Conservation (phyloP, 2,888 invertebrate genomes). For the Sinhomidia bicolor region DNA sequence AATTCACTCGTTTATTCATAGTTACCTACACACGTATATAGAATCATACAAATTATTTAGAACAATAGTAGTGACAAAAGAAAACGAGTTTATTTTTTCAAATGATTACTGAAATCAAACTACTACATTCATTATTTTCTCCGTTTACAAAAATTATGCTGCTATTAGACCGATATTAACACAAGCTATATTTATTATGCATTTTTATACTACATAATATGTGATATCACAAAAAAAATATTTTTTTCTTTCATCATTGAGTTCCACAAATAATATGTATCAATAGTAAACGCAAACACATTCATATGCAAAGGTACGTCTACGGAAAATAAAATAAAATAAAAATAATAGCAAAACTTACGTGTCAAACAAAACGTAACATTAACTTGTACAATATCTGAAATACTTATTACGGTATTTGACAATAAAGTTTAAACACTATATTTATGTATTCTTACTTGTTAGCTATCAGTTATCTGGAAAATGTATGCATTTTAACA, state of each 20-base stretch:
- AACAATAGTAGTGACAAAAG: no score
- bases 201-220: no score
- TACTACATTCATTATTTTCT: no score
- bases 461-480: not conserved
- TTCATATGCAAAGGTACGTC: not conserved
- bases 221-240: slow-evolving; percentile 23
- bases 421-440: not conserved
- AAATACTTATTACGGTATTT: slow-evolving; percentile 59
- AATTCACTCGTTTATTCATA: no score
- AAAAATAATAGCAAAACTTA: not conserved
- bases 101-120: no score
- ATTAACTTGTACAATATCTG: slow-evolving; percentile 56
- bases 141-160: no score
- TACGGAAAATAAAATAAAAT: not conserved
- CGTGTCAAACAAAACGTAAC: slow-evolving; percentile 29
- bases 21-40: no score
- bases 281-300: not conserved
- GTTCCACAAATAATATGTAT: not conserved
- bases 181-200: no score
- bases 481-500: slow-evolving; percentile 15
- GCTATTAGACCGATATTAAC: no score
- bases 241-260: not conserved
- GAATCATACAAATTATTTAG: no score
- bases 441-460: not conserved
- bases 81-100: no score